Evolutionary conservation across 2,888 invertebrate species (phyloP), one percentile per base, ranked within the genome.

Genomic region (Cosmia pyralina): DNA sequence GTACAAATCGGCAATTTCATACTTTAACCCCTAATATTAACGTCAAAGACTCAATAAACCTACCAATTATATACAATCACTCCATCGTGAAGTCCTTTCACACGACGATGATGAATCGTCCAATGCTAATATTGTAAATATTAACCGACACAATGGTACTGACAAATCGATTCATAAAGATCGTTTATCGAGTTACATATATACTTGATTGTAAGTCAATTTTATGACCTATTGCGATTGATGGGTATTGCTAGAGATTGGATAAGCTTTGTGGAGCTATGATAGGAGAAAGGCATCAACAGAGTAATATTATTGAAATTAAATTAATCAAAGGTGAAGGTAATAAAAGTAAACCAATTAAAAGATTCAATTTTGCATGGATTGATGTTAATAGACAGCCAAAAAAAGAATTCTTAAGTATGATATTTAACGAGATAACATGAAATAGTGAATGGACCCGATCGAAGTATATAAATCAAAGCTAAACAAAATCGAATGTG

Each of bases 11-110:
- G n/a, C n/a, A n/a, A n/a, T n/a, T n/a, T n/a, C n/a, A n/a, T n/a
- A n/a, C n/a, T n/a, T n/a, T n/a, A n/a, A n/a, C n/a, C n/a, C n/a
- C n/a, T n/a, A n/a, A 77, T 62, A 52, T 66, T 22, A 53, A 55
- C 41, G 41, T 62, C 55, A 52, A 77, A 55, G 5, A 58, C 10
- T 44, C 38, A 68, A 79, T 34, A 65, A 72, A 62, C 2, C 11
- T 17, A 52, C n/a, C n/a, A 28, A 28, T 44, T 38, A 41, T 28
- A 28, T 50, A 60, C 46, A 69, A 67, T 58, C 44, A 34, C 48
- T 58, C 48, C 38, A 50, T 59, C 48, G 59, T 50, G 7, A 28
- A 77, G 75, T 76, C 87, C 88, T 90, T 88, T 90, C 88, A 83
- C 85, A 85, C 74, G 79, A 34, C 74, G 75, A 82, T 85, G 80